A percentile compares a stretch with the other conserved stretches of the same genome.
phyloP scores from a whole-genome alignment of 2,113 vertebrate species.

The Cephalopterus ornatus region DNA sequence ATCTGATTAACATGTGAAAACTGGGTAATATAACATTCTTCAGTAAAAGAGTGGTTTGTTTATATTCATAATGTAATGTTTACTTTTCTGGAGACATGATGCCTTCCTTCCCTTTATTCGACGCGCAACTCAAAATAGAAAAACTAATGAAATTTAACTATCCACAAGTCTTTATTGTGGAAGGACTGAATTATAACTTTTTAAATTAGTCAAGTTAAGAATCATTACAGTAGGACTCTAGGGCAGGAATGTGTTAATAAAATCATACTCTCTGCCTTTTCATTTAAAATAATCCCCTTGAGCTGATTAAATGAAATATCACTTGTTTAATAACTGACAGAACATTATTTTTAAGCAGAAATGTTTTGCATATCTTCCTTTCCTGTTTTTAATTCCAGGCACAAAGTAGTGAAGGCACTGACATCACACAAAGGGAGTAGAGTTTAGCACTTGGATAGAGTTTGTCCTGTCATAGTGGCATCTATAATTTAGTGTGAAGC shows the following conservation, averaged over 20 bases:
- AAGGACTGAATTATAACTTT: constrained; percentile 77
- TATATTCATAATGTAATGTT: neutral
- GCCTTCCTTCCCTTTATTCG: constrained; percentile 46
- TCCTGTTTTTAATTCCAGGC: constrained; percentile 73
- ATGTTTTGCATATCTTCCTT: constrained; percentile 77
- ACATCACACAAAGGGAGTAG: constrained; percentile 73
- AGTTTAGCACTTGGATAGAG: constrained; percentile 67
- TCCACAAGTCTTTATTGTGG: constrained; percentile 64
- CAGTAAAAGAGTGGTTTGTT: neutral
- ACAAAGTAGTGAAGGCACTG: constrained; percentile 68
- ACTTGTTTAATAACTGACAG: constrained; percentile 84
- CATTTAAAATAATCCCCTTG: constrained; percentile 84
- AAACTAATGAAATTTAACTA: constrained; percentile 66
- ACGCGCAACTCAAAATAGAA: constrained; percentile 48
- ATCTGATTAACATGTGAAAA: neutral
- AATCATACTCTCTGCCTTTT: constrained; percentile 79
- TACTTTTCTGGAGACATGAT: constrained; percentile 37
- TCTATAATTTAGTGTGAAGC: constrained; percentile 84
- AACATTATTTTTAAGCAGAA: constrained; percentile 84
- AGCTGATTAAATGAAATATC: constrained; percentile 87
- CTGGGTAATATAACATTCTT: neutral
- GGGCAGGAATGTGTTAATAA: constrained; percentile 85
- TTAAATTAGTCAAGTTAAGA: constrained; percentile 79
- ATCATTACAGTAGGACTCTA: constrained; percentile 77
- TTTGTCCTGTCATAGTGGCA: constrained; percentile 77